Evolutionary conservation across 2,113 vertebrate species (phyloP).

Genomic region (Falcunculus frontatus): DNA sequence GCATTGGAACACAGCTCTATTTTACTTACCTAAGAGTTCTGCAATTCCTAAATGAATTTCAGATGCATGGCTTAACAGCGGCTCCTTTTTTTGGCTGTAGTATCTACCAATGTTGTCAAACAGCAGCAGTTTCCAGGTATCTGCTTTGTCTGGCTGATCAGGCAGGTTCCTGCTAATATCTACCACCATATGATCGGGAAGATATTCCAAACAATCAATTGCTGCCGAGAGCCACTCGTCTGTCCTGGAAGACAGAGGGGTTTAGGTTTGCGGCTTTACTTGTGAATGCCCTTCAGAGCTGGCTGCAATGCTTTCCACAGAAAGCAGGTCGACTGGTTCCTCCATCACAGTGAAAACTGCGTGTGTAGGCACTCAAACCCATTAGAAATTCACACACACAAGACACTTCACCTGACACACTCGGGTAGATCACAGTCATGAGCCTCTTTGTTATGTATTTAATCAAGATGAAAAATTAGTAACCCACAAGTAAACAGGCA

Average conservation of each 20-base stretch:
- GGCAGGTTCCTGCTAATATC: conserved; percentile 89
- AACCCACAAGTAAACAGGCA: not conserved
- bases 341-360: not conserved
- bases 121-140: conserved; percentile 82
- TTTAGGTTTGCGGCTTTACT: not conserved
- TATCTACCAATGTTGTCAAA: conserved; percentile 84
- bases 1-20: not conserved
- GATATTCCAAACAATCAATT: conserved; percentile 90
- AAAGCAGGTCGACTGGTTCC: not conserved
- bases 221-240: conserved; percentile 93
- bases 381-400: not conserved
- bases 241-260: conserved; percentile 69
- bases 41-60: conserved; percentile 93
- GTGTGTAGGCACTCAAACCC: not conserved
- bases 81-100: conserved; percentile 81
- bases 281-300: not conserved
- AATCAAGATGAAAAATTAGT: conserved; percentile 30
- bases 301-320: not conserved
- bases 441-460: not conserved
- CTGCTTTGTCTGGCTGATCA: conserved; percentile 73
- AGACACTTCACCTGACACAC: not conserved
- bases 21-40: conserved; percentile 87
- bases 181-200: conserved; percentile 89
- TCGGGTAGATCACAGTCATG: not conserved
- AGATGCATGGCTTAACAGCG: conserved; percentile 86